Evolutionary conservation across 2,113 vertebrate genomes (phyloP).

Genomic region (Trematocara stigmaticum): DNA sequence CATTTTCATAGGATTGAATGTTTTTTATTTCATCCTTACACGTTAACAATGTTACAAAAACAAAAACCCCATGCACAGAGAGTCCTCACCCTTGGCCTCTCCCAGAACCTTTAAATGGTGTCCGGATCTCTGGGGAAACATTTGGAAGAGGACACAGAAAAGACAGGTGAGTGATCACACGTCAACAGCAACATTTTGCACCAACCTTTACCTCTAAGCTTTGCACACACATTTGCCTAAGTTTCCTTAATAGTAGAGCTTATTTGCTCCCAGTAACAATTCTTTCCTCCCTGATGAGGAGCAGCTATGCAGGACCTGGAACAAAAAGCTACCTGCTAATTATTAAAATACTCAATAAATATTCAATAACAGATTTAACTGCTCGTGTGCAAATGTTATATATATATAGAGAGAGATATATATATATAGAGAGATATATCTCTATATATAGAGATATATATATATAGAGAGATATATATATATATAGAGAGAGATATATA

Average conservation of each 20-base stretch:
- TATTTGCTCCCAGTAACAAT: too few relatives aligned
- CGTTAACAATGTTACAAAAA: not conserved
- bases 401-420: too few relatives aligned
- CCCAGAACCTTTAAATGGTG: not conserved
- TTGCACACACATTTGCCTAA: not conserved
- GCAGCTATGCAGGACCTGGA: too few relatives aligned
- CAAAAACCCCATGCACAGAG: not conserved
- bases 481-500: too few relatives aligned
- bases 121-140: not conserved
- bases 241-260: not conserved
- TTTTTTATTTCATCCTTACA: not conserved
- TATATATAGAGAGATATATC: too few relatives aligned
- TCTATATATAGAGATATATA: rapidly evolving
- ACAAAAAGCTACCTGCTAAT: too few relatives aligned
- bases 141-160: not conserved
- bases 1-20: not conserved
- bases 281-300: too few relatives aligned
- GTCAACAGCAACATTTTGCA: not conserved
- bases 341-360: too few relatives aligned
- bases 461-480: too few relatives aligned
- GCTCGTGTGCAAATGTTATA: too few relatives aligned
- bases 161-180: not conserved
- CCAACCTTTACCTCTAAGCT: not conserved
- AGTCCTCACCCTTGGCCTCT: not conserved
- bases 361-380: too few relatives aligned